Conservation (phyloP, 2,888 invertebrate genomes). For the Callinectes sapidus region DNA sequence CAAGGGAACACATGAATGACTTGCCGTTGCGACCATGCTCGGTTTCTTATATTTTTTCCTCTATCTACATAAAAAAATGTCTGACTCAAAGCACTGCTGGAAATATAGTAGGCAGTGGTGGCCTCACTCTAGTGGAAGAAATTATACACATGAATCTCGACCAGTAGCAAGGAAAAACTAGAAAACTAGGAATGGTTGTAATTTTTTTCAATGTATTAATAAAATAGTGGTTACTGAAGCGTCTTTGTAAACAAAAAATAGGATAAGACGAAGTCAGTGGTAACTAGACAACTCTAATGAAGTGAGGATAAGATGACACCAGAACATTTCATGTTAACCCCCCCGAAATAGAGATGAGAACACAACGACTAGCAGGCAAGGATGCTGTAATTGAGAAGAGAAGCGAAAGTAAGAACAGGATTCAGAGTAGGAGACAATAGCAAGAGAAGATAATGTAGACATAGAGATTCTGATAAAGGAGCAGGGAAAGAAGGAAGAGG, state of each 20-base stretch:
- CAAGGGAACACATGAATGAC: background rate
- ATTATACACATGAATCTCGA: too few relatives aligned
- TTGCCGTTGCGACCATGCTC: background rate
- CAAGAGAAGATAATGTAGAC: background rate
- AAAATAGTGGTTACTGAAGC: background rate
- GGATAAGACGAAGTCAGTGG: background rate
- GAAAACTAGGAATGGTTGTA: background rate
- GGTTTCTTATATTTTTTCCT: background rate
- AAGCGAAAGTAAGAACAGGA: background rate
- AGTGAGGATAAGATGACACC: background rate
- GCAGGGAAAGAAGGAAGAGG: background rate
- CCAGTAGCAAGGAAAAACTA: too few relatives aligned
- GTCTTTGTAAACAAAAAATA: too few relatives aligned
- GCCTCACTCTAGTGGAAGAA: background rate
- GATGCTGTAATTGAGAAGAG: background rate
- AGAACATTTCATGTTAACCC: background rate
- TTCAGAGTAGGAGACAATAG: background rate
- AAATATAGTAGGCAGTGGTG: background rate
- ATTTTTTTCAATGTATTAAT: background rate
- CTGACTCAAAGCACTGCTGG: too few relatives aligned
- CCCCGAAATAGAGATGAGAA: background rate
- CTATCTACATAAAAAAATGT: background rate
- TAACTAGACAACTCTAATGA: background rate
- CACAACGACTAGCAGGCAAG: background rate
- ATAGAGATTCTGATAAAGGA: background rate